A percentile compares a stretch with the other conserved stretches of the same genome.
Conservation (phyloP, 2,888 invertebrate genomes). For the Zelleria hepariella region DNA sequence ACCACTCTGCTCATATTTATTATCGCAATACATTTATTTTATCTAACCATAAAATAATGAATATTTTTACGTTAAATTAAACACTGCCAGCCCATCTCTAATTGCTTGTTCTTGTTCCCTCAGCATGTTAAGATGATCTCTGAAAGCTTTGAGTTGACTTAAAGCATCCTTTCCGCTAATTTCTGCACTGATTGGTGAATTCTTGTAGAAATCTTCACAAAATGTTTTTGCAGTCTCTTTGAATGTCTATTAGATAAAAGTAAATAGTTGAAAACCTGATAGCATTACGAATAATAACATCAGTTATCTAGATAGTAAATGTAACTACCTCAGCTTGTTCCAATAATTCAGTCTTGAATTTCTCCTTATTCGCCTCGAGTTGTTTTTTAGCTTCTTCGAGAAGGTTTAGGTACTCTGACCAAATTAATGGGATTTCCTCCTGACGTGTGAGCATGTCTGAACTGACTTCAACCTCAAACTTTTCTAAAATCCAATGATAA, state of each 20-base stretch:
- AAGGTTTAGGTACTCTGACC: constrained; percentile 79
- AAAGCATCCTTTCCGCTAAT: constrained; percentile 72
- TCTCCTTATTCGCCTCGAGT: constrained; percentile 80
- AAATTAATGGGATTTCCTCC: constrained; percentile 73
- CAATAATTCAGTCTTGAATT: constrained; percentile 78
- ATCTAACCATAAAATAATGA: background rate
- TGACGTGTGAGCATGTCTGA: constrained; percentile 71
- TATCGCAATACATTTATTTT: background rate
- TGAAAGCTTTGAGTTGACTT: constrained; percentile 64
- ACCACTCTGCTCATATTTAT: background rate
- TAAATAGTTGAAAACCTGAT: background rate
- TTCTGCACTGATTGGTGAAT: constrained; percentile 76
- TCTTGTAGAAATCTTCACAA: constrained; percentile 77
- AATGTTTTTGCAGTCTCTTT: constrained; percentile 78
- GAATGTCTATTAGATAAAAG: constrained; percentile 54
- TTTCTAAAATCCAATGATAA: constrained; percentile 40
- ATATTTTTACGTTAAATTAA: constrained; percentile 74
- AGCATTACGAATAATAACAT: too few species aligned
- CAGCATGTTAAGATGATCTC: constrained; percentile 67
- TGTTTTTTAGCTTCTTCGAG: constrained; percentile 81
- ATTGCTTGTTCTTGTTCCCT: constrained; percentile 77
- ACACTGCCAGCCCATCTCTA: constrained; percentile 80
- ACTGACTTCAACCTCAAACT: constrained; percentile 81
- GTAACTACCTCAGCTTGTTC: constrained; percentile 75
- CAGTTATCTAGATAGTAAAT: too few species aligned